These are phyloP conservation scores for Dicentrarchus labrax DNA, from an alignment of 2,113 vertebrate species.

Conservation along the genomic window DNA sequence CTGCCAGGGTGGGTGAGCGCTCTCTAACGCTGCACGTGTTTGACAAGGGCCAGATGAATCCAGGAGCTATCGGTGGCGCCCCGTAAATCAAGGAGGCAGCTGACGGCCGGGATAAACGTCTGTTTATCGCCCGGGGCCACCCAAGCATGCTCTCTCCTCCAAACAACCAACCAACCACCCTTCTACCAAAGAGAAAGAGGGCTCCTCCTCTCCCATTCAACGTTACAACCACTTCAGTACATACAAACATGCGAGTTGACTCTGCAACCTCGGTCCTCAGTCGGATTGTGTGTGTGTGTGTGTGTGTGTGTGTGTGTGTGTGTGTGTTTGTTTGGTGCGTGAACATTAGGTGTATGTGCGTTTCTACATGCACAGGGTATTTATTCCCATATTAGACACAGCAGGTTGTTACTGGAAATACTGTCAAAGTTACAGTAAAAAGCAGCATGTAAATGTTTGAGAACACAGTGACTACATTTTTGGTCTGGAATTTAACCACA, in stretches of 20 bases:
- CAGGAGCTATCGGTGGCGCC: conserved; percentile 95
- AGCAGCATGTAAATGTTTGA: conserved; percentile 4
- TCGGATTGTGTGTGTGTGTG: conserved; percentile 15
- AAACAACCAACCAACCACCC: conserved; percentile 75
- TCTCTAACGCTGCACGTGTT: conserved; percentile 91
- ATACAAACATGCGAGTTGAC: conserved; percentile 40
- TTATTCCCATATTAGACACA: conserved; percentile 20
- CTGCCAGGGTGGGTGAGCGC: conserved; percentile 92
- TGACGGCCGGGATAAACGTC: conserved; percentile 99
- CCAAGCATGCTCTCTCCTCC: conserved; percentile 77
- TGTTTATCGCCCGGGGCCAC: conserved; percentile 90
- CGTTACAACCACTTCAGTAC: conserved; percentile 54
- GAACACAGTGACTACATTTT: conserved; percentile 4
- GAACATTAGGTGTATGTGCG: conserved; percentile 13
- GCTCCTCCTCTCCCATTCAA: conserved; percentile 62
- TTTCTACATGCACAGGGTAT: neutral
- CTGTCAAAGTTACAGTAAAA: neutral
- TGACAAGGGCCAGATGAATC: conserved; percentile 99
- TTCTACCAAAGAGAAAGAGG: conserved; percentile 66
- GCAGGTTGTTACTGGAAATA: conserved; percentile 21
- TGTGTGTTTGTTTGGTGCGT: neutral
- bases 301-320: conserved; percentile 18
- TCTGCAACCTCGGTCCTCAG: conserved; percentile 19
- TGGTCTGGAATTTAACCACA: conserved; percentile 24
- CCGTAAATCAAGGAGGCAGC: conserved; percentile 99